Evolutionary conservation across 1,140 invertebrate species (phyloP).

Genomic region (Zaprionus ghesquierei): DNA sequence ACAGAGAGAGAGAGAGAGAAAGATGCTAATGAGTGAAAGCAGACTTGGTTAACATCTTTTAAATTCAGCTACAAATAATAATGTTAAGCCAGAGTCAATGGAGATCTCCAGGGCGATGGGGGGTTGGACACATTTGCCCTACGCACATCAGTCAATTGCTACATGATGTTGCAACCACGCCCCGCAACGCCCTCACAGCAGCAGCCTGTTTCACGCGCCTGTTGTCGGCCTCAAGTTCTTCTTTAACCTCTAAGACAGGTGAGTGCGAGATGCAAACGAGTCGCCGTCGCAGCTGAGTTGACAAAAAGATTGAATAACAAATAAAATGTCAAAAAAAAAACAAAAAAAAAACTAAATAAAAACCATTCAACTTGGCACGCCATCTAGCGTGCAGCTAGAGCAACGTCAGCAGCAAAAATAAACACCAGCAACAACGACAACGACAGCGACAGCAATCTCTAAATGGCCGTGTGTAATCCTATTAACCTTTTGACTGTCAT

Average conservation of each 20-base stretch:
- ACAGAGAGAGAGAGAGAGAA: background rate
- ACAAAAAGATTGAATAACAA: constrained; percentile 60
- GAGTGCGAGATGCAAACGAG: background rate
- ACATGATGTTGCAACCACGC: background rate
- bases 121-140: background rate
- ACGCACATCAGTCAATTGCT: background rate
- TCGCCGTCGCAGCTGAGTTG: constrained; percentile 42
- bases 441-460: constrained; percentile 5
- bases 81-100: background rate
- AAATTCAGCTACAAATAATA: background rate
- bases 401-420: constrained; percentile 14
- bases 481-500: constrained; percentile 73
- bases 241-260: too few species aligned
- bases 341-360: background rate
- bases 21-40: constrained; percentile 20
- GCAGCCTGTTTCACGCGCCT: constrained; percentile 7
- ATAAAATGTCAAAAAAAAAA: constrained; percentile 42
- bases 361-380: constrained; percentile 43
- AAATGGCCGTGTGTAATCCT: constrained; percentile 56
- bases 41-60: background rate
- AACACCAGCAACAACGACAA: constrained; percentile 11
- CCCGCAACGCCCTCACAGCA: constrained; percentile 5
- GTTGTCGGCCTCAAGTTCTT: too few species aligned
- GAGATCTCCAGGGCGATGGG: background rate
- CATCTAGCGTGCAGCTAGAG: constrained; percentile 59